A percentile compares a stretch with the other conserved stretches of the same genome.
These are phyloP conservation scores for Neelides folsomi DNA, from an alignment of 2,888 invertebrate species.

Conservation along the genomic window DNA sequence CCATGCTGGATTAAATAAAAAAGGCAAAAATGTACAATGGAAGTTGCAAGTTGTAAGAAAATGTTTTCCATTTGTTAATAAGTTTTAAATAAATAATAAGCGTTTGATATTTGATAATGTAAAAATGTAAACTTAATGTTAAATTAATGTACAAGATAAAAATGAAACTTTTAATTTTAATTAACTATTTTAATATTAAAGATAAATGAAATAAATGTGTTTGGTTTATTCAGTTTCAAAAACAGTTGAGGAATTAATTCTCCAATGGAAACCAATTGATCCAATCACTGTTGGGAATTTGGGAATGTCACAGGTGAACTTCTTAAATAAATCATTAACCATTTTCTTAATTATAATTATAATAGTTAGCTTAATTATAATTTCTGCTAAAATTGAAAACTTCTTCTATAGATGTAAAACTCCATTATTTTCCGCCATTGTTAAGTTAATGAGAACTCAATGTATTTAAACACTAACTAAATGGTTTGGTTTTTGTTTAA, in stretches of 20 bases:
- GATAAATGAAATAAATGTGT: background rate
- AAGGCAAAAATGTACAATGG: constrained; percentile 24
- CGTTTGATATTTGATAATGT: background rate
- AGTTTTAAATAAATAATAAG: background rate
- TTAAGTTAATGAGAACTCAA: too few species aligned
- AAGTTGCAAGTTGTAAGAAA: constrained; percentile 40
- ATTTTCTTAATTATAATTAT: too few species aligned
- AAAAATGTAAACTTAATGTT: too few species aligned
- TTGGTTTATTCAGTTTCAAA: constrained; percentile 39
- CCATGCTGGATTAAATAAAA: too few species aligned
- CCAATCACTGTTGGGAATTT: constrained; percentile 40
- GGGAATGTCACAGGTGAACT: constrained; percentile 41
- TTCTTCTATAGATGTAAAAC: too few species aligned
- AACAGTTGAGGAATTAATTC: constrained; percentile 40
- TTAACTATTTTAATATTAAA: background rate
- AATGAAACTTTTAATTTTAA: too few species aligned
- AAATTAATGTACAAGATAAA: too few species aligned
- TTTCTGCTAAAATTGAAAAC: too few species aligned
- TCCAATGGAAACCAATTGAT: constrained; percentile 38
- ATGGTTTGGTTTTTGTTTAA: too few species aligned
- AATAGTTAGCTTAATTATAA: too few species aligned
- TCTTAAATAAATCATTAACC: constrained; percentile 35
- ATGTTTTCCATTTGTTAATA: background rate
- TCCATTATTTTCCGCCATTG: too few species aligned
- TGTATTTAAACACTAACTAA: too few species aligned